Evolutionary conservation across 2,888 invertebrate genomes (phyloP), one percentile per base, ranked within the genome.

Genomic region (Prosapia bicincta): DNA sequence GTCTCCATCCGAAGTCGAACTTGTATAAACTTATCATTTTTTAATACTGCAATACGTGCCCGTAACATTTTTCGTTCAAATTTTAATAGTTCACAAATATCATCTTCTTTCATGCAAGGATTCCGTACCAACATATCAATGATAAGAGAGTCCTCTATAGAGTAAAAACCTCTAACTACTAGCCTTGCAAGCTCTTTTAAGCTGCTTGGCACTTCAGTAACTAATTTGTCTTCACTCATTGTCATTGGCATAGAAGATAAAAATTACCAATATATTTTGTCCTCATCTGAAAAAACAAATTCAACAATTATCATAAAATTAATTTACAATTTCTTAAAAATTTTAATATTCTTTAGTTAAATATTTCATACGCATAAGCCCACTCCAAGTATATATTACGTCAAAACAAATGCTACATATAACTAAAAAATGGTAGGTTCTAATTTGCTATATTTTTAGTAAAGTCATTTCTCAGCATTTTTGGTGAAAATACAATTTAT

Each of bases 41-140:
- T 93, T 77, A 98, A 85, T 0, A 92, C 92, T 0, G 95, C 89
- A 85, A 98, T 94, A 81, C 96, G 88, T 0, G 96, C 93, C 82
- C 98, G 88, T 73, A 98, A 86, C 90, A 97, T 96, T 88, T 98
- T 97, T 78, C 94, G 89, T 85, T 98, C 98, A 84, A 98, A 97
- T 83, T 95, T 95, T 28, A 98, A 85, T 69, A 98, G 87, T 84
- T 98, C 97, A 81, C 95, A 94, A 82, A 92, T 93, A 83, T 95
- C 95, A 83, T 95, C 95, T 85, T 95, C 95, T 85, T 95, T 95
- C 93, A 94, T 94, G 91, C 98, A 98, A 26, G 97, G 97, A 88
- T 98, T 96, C 82, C 97, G 88, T 69, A 98, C 96, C 67, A 98
- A 87, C 94, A 98, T 95, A 85, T 98, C 98, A 71, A 98, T 93